Evolutionary conservation across 2,888 invertebrate species (phyloP).

Genomic region (Drosophila silvestris): DNA sequence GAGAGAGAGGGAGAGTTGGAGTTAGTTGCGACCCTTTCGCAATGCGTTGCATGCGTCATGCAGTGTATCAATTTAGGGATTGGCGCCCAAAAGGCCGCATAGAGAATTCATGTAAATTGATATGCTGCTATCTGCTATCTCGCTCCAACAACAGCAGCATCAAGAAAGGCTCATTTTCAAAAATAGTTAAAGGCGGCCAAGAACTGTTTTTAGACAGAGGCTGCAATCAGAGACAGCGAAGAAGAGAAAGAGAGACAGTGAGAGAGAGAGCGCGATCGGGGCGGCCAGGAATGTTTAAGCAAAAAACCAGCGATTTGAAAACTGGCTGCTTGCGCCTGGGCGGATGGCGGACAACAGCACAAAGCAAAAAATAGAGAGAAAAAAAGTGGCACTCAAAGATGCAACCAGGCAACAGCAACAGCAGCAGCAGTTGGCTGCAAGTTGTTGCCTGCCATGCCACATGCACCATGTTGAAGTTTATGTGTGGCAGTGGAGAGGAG

Average conservation of each 20-base stretch:
- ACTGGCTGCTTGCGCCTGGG: slow-evolving; percentile 56
- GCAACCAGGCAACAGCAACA: slow-evolving; percentile 38
- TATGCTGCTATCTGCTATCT: slow-evolving; percentile 58
- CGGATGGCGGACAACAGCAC: slow-evolving; percentile 60
- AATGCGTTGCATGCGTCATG: slow-evolving; percentile 33
- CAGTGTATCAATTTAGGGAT: slow-evolving; percentile 71
- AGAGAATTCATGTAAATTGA: slow-evolving; percentile 77
- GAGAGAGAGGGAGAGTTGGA: neutral
- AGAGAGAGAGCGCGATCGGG: slow-evolving; percentile 20
- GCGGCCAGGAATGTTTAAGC: slow-evolving; percentile 63
- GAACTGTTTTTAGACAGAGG: slow-evolving; percentile 54
- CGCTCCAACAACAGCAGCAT: slow-evolving; percentile 46
- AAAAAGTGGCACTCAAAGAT: slow-evolving; percentile 77
- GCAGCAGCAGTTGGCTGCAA: slow-evolving; percentile 42
- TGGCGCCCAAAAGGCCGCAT: slow-evolving; percentile 80
- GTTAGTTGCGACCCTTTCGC: slow-evolving; percentile 29
- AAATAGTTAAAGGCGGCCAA: slow-evolving; percentile 71
- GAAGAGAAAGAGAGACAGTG: slow-evolving; percentile 8
- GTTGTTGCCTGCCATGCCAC: slow-evolving; percentile 31
- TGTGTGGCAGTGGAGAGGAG: slow-evolving; percentile 32
- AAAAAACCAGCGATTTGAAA: slow-evolving; percentile 66
- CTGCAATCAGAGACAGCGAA: slow-evolving; percentile 19
- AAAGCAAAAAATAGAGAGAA: slow-evolving; percentile 12
- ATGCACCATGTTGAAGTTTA: slow-evolving; percentile 34
- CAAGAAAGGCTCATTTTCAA: slow-evolving; percentile 53